Conservation (phyloP, 2,888 invertebrate species). For the Anaspis maculata region DNA sequence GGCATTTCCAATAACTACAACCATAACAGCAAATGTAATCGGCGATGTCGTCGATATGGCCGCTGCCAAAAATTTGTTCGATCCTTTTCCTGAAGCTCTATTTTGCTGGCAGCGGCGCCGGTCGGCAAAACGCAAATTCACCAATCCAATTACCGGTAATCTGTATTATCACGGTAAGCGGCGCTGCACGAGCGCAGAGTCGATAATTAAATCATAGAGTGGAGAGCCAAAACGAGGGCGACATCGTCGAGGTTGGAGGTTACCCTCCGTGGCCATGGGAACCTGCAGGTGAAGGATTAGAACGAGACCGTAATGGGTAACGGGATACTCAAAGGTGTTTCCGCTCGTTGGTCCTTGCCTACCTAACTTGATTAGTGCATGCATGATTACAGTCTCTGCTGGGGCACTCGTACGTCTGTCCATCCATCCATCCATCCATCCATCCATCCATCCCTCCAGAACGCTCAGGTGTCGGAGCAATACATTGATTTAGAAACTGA, state of each 20-base stretch:
- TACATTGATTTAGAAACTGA: constrained; percentile 17
- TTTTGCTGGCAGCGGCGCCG: no score
- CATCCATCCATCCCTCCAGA: constrained; percentile 19
- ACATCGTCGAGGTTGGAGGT: constrained; percentile 18
- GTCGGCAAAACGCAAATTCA: constrained; percentile 24
- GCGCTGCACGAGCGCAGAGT: constrained; percentile 22
- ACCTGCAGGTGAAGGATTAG: constrained; percentile 24
- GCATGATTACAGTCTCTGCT: constrained; percentile 18
- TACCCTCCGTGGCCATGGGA: constrained; percentile 27
- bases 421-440: constrained; percentile 21
- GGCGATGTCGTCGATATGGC: no score
- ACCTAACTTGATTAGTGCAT: constrained; percentile 21
- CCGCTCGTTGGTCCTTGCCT: constrained; percentile 23
- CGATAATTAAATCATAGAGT: constrained; percentile 33
- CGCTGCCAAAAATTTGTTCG: no score
- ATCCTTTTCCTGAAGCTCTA: no score
- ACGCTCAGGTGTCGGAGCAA: constrained; percentile 16
- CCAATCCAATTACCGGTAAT: constrained; percentile 35
- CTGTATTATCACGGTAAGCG: constrained; percentile 28
- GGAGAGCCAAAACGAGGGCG: constrained; percentile 19
- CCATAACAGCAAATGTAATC: no score
- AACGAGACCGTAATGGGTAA: constrained; percentile 27
- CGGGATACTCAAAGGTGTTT: constrained; percentile 33
- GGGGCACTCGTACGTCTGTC: constrained; percentile 27
- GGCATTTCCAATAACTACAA: no score